phyloP scores from a whole-genome alignment of 2,797 vertebrate species.

The Acanthurus leucopareius region DNA sequence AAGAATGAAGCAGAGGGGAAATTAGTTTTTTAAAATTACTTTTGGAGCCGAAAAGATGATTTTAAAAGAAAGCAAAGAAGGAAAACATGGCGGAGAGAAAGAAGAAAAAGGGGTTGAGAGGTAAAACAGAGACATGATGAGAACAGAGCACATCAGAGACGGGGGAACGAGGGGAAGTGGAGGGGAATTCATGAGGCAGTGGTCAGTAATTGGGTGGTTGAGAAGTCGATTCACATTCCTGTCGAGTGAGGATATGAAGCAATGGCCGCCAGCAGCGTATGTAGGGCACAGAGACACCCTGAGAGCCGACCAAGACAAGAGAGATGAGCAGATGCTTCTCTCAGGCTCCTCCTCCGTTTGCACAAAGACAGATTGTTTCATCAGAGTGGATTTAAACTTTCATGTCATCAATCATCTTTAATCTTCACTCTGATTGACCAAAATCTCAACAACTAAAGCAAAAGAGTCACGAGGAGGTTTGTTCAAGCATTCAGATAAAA shows the following conservation, averaged over 20 bases:
- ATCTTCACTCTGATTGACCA: too few relatives aligned
- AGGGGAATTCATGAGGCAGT: slow-evolving; percentile 25
- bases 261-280: slow-evolving; percentile 26
- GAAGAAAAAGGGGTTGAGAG: neutral
- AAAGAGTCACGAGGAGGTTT: too few relatives aligned
- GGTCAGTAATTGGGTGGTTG: slow-evolving; percentile 62
- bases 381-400: neutral
- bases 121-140: slow-evolving; percentile 4
- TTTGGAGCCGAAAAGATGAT: neutral
- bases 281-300: slow-evolving; percentile 15
- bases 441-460: too few relatives aligned
- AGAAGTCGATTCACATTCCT: slow-evolving; percentile 57
- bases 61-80: neutral
- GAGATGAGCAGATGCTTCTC: slow-evolving; percentile 3
- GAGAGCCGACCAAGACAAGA: neutral
- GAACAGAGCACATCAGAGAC: slow-evolving; percentile 10
- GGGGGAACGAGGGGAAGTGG: neutral
- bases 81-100: neutral
- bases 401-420: neutral
- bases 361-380: neutral
- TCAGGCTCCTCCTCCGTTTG: neutral
- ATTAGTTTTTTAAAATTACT: neutral
- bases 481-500: too few relatives aligned
- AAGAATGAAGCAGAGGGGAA: neutral
- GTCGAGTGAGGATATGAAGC: slow-evolving; percentile 43